Base-by-base conservation (phyloP, 2,888 invertebrate species). In the Andrena praecox region DNA sequence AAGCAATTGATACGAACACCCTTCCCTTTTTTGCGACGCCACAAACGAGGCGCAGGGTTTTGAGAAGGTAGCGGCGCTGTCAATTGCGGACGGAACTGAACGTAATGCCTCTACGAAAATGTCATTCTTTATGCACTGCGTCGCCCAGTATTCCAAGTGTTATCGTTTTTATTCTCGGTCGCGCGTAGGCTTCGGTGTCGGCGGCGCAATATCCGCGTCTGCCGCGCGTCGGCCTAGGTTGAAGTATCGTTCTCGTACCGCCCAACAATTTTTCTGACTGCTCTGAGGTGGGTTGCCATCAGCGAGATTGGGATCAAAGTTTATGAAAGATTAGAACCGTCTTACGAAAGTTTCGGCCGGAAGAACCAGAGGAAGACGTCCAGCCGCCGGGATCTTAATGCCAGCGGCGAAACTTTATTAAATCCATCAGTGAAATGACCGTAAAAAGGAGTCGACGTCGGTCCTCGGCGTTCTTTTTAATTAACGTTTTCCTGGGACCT, bases 361-460 rank as follows among this genome's bases (percentile, higher is more conserved):
- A 54, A 33, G 60, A 59, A 77, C 42, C 8, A 29, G n/a, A n/a
- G 31, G 64, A 42, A n/a, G 71, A n/a, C 29, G 33, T 24, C 59
- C 33, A 52, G 31, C 66, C 77, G 24, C 70, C 12, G 20, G 24
- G 50, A 59, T 60, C 77, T 66, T 77, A 35, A 59, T 71, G 71
- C 59, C 56, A 52, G 27, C 27, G 59, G 29, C 24, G 71, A 66
- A 77, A 77, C 71, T 77, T 77, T 77, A 77, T 77, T 77, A 63
- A 77, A 66, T 31, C 50, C 64, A 27, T 29, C 56, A 66, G n/a
- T 33, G 66, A 54, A 71, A 63, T 56, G 24, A 31, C 59, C 52
- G 35, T 52, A 71, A 71, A 71, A 66, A 63, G 71, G n/a, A 59
- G 77, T 56, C 54, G 27, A 66, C 50, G 59, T 12, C 31, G 59